A percentile compares a stretch with the other conserved stretches of the same genome.
Evolutionary conservation across 2,797 vertebrate genomes (phyloP).

Genomic region (Delichon dasypus): DNA sequence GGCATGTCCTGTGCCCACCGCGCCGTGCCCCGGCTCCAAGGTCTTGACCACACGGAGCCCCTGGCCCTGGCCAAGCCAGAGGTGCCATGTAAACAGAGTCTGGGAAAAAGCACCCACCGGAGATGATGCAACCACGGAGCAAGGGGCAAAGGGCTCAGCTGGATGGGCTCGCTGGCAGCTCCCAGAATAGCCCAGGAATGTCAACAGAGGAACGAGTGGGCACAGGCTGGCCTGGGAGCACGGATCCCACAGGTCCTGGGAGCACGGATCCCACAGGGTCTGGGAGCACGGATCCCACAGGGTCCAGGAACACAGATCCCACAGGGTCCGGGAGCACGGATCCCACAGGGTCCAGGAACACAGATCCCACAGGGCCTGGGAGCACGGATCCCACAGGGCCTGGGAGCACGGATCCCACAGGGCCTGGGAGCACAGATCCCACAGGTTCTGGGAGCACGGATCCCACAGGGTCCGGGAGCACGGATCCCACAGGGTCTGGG

Average conservation of each 20-base stretch:
- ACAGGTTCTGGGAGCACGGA: too few relatives aligned
- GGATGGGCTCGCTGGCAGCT: slow-evolving; percentile 49
- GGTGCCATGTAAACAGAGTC: slow-evolving; percentile 67
- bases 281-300: too few relatives aligned
- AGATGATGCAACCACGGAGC: slow-evolving; percentile 41
- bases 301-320: too few relatives aligned
- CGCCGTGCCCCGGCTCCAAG: neutral
- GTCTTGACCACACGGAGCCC: slow-evolving; percentile 33
- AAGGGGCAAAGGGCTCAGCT: slow-evolving; percentile 47
- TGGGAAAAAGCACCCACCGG: slow-evolving; percentile 64
- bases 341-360: too few relatives aligned
- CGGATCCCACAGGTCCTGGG: neutral
- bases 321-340: too few relatives aligned
- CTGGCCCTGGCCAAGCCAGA: slow-evolving; percentile 30
- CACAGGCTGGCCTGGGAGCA: neutral
- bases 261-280: neutral
- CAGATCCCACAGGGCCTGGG: too few relatives aligned
- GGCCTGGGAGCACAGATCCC: too few relatives aligned
- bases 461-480: too few relatives aligned
- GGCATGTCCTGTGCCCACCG: neutral
- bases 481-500: too few relatives aligned
- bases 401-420: too few relatives aligned
- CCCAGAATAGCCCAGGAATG: slow-evolving; percentile 69
- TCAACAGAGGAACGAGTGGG: slow-evolving; percentile 48
- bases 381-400: too few relatives aligned